Base-by-base conservation (phyloP, 2,113 vertebrate genomes). In the Candoia aspera region DNA sequence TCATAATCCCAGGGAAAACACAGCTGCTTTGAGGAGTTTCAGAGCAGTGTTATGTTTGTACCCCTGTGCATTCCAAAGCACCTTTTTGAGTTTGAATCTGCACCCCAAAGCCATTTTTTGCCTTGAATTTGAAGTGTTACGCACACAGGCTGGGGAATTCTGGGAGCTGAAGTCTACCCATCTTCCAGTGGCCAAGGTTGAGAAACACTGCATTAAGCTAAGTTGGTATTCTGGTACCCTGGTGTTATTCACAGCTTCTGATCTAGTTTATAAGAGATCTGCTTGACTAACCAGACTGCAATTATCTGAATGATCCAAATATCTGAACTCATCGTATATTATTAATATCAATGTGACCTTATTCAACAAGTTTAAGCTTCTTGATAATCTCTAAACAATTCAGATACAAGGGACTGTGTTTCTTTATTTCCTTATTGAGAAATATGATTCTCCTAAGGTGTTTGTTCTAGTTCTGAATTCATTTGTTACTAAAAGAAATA, bases 401-500 rank as follows among this genome's bases (percentile, higher is more conserved):
- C 24, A 54, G 17, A 73, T 64, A 29, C 29, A 9, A 42, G 68
- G 24, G 6, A 8, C 54, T 58, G 12, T 57, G 10, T 26, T 88
- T 46, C 89, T 90, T 54, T 37, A 84, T 58, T 90, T 84, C 1
- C 33, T 55, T 79, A 37, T 57, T 79, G 79, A 33, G 53, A 33
- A 8, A 57, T 83, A 33, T 17, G 46, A 17, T 1, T 58, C 84
- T 53, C 84, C 89, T 59, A 12, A 89, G 21, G 23, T 91, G 29
- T 58, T 93, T 90, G 87, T 93, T 29, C 26, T 46, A 29, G 21
- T 49, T 49, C 23, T 87, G 24, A 29, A 88, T 17, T 58, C 91
- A 93, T 86, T 11, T 91, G 91, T 95, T 93, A 3, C 93, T 88
- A 15, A 8, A 87, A 29, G 2, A 3, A 46, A 8, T 53, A 93